Conservation (phyloP, 2,888 invertebrate genomes). For the Portevinia maculata region DNA sequence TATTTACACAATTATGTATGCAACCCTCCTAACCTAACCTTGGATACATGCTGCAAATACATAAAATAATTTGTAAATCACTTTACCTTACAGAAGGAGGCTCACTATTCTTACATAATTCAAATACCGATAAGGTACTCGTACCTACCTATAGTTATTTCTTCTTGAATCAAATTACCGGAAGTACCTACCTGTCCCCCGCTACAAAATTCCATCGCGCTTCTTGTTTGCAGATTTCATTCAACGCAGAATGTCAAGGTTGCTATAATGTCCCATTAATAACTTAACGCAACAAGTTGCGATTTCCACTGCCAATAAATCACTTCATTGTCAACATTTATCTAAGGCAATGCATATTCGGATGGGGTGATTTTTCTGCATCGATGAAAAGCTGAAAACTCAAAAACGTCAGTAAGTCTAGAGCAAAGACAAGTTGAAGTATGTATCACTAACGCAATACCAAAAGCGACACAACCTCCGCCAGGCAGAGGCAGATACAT, state of each 20-base stretch:
- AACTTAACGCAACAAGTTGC: constrained; percentile 65
- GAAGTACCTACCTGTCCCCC: too few species aligned
- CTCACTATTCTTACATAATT: too few species aligned
- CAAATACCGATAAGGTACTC: too few species aligned
- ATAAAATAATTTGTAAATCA: too few species aligned
- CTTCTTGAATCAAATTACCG: constrained; percentile 6
- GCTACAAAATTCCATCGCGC: too few species aligned
- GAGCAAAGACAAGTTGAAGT: constrained; percentile 19
- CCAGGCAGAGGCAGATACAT: constrained; percentile 14
- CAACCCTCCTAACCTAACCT: too few species aligned
- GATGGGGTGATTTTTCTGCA: constrained; percentile 11
- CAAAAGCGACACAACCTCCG: neutral
- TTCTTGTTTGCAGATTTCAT: constrained; percentile 16
- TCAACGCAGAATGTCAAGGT: constrained; percentile 15
- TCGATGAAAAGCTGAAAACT: constrained; percentile 32
- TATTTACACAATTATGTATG: too few species aligned
- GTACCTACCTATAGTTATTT: too few species aligned
- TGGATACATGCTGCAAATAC: too few species aligned
- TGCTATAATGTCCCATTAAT: constrained; percentile 45
- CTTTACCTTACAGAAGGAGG: too few species aligned
- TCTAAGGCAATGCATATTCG: constrained; percentile 9
- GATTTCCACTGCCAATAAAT: constrained; percentile 43
- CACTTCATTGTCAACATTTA: constrained; percentile 35
- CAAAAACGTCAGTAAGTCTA: constrained; percentile 60
- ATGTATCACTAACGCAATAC: constrained; percentile 13